phyloP scores from a whole-genome alignment of 30 jellyfish, hydroid and myxozoan species.

The Haliclystus octoradiatus region DNA sequence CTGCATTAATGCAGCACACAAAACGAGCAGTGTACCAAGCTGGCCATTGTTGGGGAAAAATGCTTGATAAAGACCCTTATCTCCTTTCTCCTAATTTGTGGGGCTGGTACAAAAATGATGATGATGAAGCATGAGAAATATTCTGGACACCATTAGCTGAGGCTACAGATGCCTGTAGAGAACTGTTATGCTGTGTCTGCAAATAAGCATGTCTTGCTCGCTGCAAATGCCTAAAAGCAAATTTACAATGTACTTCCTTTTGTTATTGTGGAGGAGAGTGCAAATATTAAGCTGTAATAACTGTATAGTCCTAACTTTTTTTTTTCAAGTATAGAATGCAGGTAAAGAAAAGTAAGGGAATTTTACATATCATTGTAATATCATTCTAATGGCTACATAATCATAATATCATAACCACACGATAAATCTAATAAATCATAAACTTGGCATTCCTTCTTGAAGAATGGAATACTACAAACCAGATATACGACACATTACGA shows the following conservation, averaged over 20 bases:
- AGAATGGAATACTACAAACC: too few relatives aligned
- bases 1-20: constrained; percentile 23
- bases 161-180: constrained; percentile 15
- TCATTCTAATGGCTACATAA: too few relatives aligned
- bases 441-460: too few relatives aligned
- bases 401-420: too few relatives aligned
- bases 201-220: constrained; percentile 4
- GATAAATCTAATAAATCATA: too few relatives aligned
- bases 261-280: neutral
- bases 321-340: too few relatives aligned
- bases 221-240: constrained; percentile 27
- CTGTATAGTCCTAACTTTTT: too few relatives aligned
- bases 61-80: constrained; percentile 1
- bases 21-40: constrained; percentile 19
- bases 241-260: neutral
- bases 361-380: too few relatives aligned
- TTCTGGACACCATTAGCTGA: constrained; percentile 24
- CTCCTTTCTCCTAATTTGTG: constrained; percentile 24
- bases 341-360: too few relatives aligned
- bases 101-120: constrained; percentile 14
- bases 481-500: too few relatives aligned
- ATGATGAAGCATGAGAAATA: neutral
- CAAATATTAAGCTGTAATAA: neutral
- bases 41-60: constrained; percentile 18
- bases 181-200: constrained; percentile 36